Evolutionary conservation across 2,113 vertebrate genomes (phyloP), one percentile per base, ranked within the genome.

Genomic region (Ictalurus punctatus): DNA sequence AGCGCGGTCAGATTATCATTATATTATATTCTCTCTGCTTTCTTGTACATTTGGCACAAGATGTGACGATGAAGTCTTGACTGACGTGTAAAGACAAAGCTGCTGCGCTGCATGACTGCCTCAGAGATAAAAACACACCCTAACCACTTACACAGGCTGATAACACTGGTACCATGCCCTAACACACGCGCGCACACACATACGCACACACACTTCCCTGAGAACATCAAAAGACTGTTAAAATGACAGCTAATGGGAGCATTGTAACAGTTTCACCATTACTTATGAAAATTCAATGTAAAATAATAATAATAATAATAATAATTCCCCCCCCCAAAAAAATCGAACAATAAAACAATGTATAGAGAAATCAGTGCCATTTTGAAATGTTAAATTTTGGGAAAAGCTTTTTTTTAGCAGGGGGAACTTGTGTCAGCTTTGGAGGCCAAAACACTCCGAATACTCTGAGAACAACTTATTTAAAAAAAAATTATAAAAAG

Each of bases 201-300:
- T 17, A 74, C 34, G 23, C 79, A 83, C 80, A 86, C 93, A 92
- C 92, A 91, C 86, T 94, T 95, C 94, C 95, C 94, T 95, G 95
- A 96, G 95, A 94, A 94, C 94, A 92, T 93, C 92, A 92, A 92
- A 93, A 48, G 44, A 94, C 92, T 93, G 92, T 92, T 92, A 91
- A 86, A 92, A 93, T 91, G 92, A 91, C 90, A 93, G 92, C 90
- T 92, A 52, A 91, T 89, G 88, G 92, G 88, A 85, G 44, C 71
- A n/a, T 17, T 78, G 37, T 67, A 76, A 88, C 25, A 76, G 86
- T 73, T 61, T 83, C 56, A 88, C 37, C n/a, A 58, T 71, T 71
- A 83, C 61, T 56, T 37, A 83, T 10, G 14, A 73, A 17, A 73
- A 27, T 21, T 69, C 44, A 71, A 25, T 12, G 37, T 8, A 52